Evolutionary conservation across 2,888 invertebrate genomes (phyloP), one percentile per base, ranked within the genome.

Genomic region (Reticulitermes lucifugus): DNA sequence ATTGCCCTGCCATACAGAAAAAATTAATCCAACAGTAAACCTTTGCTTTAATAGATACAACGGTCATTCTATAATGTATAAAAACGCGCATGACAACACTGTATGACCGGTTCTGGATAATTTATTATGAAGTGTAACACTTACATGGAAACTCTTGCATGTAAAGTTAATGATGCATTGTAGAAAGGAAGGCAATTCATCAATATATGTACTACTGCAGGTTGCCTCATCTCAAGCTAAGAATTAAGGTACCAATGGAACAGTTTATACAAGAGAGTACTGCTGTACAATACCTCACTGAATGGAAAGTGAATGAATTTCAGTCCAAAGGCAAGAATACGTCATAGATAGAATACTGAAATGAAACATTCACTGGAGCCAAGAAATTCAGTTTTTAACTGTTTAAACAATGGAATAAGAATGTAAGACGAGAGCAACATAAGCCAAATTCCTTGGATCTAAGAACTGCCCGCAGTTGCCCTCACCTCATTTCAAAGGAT

Each of bases 71-170:
- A 1, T 14, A 35, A 14, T n/a, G 9, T 73, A 10, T 41, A 73
- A 73, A 73, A 73, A 41, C 41, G 41, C 41, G 73, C 73, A 73
- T 73, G 73, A 73, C 73, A 18, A 73, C 73, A 41, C 3, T 14
- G 35, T 25, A 65, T 41, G 35, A 73, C 70, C 35, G 10, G 41
- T 73, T n/a, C n/a, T 60, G 6, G n/a, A 65, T 18, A 55, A 14
- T 55, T 18, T 55, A 18, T 55, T 18, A 55, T 55, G 18, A 55
- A 55, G 55, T 55, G 55, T 55, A 18, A 65, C 25, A 65, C 25
- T 25, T n/a, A 65, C 7, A 65, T n/a, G 14, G 7, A 65, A 65
- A 65, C 18, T 55, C 55, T 18, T 18, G 55, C 4, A n/a, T 9
- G 65, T n/a, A 65, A 65, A 65, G 25, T 10, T 65, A 65, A 25